Percentiles rank a stretch among this genome's conserved stretches.
These are phyloP conservation scores for Tonatia bakeri DNA, from an alignment of 2,113 vertebrate species.

Conservation along the genomic window DNA sequence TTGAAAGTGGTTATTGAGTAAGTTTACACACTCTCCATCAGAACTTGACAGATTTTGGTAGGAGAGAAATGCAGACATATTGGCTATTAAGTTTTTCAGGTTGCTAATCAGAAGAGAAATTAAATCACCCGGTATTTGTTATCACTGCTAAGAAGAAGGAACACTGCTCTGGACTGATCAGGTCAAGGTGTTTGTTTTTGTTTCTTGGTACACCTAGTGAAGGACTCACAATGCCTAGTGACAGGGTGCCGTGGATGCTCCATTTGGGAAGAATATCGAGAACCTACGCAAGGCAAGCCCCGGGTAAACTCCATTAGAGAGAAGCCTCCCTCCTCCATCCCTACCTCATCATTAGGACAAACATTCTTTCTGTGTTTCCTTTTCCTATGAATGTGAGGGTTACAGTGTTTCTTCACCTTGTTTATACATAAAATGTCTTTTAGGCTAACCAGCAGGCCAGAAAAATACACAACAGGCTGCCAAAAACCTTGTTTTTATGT, in stretches of 20 bases:
- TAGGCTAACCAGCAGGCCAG: not conserved
- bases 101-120: not conserved
- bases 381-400: not conserved
- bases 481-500: not conserved
- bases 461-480: not conserved
- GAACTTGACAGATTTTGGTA: not conserved
- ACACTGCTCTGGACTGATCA: not conserved
- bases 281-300: not conserved
- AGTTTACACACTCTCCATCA: not conserved
- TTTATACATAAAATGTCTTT: not conserved
- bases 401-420: not conserved
- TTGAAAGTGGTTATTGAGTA: not conserved
- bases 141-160: not conserved
- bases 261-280: not conserved
- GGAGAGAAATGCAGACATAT: not conserved
- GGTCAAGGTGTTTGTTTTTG: not conserved
- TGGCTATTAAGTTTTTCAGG: not conserved
- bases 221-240: not conserved
- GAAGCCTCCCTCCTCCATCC: rapidly evolving
- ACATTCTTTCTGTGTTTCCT: rapidly evolving
- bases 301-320: not conserved
- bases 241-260: too few relatives aligned
- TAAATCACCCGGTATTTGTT: not conserved
- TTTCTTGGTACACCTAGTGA: not conserved
- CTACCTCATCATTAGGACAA: not conserved